These are phyloP conservation scores for Maniola jurtina DNA, from an alignment of 1,140 invertebrate species.

Conservation along the genomic window DNA sequence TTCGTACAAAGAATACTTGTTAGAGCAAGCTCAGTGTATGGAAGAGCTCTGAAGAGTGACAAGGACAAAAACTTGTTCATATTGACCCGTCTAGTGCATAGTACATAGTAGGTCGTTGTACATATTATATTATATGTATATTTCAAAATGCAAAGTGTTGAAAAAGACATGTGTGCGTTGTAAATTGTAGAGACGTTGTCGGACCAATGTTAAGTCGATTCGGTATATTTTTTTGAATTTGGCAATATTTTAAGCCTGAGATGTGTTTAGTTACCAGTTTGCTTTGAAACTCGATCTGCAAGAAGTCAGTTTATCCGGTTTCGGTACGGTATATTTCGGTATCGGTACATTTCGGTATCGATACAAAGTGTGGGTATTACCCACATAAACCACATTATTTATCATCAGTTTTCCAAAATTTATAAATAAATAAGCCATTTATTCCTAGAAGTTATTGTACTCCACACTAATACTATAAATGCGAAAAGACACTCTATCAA, in stretches of 20 bases:
- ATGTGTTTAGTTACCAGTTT: conserved; percentile 22
- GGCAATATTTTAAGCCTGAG: conserved; percentile 18
- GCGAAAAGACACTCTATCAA: too few relatives aligned
- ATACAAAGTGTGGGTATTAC: too few relatives aligned
- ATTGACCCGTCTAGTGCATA: too few relatives aligned
- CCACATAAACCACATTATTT: too few relatives aligned
- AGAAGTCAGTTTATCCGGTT: background rate
- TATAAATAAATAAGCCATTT: too few relatives aligned
- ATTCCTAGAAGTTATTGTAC: too few relatives aligned
- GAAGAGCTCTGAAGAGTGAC: too few relatives aligned
- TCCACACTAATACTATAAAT: too few relatives aligned
- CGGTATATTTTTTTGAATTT: conserved; percentile 7
- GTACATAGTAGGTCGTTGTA: background rate
- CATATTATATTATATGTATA: conserved; percentile 20
- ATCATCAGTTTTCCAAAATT: too few relatives aligned
- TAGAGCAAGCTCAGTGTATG: too few relatives aligned
- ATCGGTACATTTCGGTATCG: background rate
- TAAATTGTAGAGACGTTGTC: conserved; percentile 45
- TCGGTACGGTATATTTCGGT: background rate
- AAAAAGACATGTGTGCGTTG: conserved; percentile 54
- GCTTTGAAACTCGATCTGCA: background rate
- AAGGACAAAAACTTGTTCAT: too few relatives aligned
- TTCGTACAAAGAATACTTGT: too few relatives aligned
- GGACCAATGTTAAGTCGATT: conserved; percentile 58
- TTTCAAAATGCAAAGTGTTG: conserved; percentile 40